Evolutionary conservation across 1,140 invertebrate genomes (phyloP).

Genomic region (Leucophenga varia): DNA sequence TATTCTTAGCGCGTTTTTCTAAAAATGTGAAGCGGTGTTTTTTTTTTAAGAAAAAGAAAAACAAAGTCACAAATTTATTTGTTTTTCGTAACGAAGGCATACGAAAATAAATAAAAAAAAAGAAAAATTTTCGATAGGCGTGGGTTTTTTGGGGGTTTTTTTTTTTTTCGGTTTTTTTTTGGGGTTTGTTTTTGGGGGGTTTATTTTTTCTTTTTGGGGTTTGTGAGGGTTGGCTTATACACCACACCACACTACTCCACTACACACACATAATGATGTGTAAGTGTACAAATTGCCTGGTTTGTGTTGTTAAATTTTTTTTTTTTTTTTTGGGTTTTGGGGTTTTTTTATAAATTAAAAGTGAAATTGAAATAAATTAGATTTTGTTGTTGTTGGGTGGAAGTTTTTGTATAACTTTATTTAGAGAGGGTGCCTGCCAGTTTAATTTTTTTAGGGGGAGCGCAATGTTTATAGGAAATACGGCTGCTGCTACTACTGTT

Average conservation of each 20-base stretch:
- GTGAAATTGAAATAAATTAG: slow-evolving; percentile 53
- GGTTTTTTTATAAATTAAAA: slow-evolving; percentile 52
- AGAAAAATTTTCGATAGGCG: slow-evolving; percentile 36
- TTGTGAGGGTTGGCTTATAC: slow-evolving; percentile 12
- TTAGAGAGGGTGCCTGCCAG: too few species aligned
- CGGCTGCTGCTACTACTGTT: neutral
- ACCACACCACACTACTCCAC: too few species aligned
- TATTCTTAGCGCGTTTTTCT: too few species aligned
- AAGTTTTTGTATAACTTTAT: neutral
- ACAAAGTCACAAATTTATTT: slow-evolving; percentile 40
- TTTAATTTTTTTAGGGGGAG: too few species aligned
- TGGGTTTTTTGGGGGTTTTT: slow-evolving; percentile 28
- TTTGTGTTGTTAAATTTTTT: too few species aligned
- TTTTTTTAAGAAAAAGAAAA: neutral
- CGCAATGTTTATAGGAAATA: neutral
- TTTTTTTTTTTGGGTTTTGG: too few species aligned
- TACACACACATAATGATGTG: slow-evolving; percentile 48
- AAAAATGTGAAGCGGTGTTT: too few species aligned
- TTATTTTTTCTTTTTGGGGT: too few species aligned
- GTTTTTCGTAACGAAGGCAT: slow-evolving; percentile 46
- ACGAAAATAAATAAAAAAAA: slow-evolving; percentile 55
- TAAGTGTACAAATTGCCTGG: slow-evolving; percentile 52
- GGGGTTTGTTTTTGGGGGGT: too few species aligned
- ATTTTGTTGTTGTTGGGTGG: slow-evolving; percentile 9
- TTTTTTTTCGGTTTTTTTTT: neutral